These are phyloP conservation scores for Lamellibrachia satsuma DNA, from an alignment of 2,888 invertebrate genomes.

Conservation along the genomic window DNA sequence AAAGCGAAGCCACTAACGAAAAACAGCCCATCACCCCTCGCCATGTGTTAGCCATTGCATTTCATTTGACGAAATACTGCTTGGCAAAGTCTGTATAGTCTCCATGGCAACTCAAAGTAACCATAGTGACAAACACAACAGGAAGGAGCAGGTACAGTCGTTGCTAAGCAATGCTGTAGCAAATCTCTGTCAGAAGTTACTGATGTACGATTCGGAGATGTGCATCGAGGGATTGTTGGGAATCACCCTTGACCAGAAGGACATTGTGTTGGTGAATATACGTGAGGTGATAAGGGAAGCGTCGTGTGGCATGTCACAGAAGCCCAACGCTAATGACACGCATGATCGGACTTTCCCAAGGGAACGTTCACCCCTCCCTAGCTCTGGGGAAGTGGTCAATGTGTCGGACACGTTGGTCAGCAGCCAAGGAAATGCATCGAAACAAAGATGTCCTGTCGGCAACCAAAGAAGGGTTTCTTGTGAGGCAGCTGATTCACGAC, in stretches of 20 bases:
- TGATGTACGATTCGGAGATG: slow-evolving; percentile 1
- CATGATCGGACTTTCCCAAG: not conserved
- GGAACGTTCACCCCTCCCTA: not conserved
- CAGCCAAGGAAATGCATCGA: not conserved
- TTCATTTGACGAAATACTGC: not conserved
- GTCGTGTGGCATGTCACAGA: not conserved
- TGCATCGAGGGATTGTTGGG: not conserved
- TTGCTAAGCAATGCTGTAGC: not conserved
- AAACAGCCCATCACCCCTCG: not conserved
- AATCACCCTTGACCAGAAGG: not conserved
- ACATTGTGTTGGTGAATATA: not conserved
- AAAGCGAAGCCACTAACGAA: not conserved
- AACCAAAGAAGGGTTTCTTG: not conserved
- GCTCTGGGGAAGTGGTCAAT: not conserved
- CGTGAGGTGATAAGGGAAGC: not conserved
- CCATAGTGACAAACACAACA: not conserved
- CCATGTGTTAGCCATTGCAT: not conserved
- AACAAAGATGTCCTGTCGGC: not conserved
- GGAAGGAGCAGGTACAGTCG: not conserved
- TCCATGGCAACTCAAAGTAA: not conserved
- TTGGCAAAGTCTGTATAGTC: not conserved
- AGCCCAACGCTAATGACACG: not conserved
- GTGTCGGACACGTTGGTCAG: not conserved
- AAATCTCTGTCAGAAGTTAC: not conserved
- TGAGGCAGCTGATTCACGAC: not conserved